phyloP scores from a whole-genome alignment of 2,888 invertebrate genomes.

The Chymomyza procnemis region DNA sequence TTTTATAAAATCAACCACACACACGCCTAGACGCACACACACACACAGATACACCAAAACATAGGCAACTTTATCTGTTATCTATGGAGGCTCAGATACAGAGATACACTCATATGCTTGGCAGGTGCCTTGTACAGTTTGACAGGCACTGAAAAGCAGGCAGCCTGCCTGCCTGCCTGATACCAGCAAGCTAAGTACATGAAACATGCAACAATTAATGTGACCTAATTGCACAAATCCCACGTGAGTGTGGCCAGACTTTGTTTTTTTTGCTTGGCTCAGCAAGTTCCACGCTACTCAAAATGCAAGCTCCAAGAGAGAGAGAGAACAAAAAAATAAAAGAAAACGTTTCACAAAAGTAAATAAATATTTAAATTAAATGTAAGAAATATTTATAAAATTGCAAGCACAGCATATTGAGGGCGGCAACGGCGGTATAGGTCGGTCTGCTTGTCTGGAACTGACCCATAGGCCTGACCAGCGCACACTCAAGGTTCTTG shows the following conservation, averaged over 20 bases:
- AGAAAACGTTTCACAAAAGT: no score
- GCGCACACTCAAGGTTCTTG: background rate
- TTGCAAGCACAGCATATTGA: no score
- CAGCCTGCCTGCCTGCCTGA: no score
- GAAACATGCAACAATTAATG: background rate
- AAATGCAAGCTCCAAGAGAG: constrained; percentile 18
- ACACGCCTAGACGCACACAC: no score
- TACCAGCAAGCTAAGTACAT: background rate
- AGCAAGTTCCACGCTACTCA: constrained; percentile 19
- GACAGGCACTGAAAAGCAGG: constrained; percentile 3
- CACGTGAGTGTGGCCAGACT: background rate
- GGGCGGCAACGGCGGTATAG: no score
- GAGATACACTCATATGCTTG: no score
- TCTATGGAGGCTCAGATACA: constrained; percentile 14
- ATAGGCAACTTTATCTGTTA: constrained; percentile 1
- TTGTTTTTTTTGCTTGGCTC: constrained; percentile 4
- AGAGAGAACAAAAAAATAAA: constrained; percentile 38
- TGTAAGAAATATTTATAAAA: no score
- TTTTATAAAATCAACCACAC: background rate
- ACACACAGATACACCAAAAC: no score
- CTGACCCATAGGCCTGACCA: no score
- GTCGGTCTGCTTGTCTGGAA: no score
- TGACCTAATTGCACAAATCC: background rate
- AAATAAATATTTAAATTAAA: constrained; percentile 1
- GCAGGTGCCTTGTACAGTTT: constrained; percentile 9